phyloP scores from a whole-genome alignment of 2,113 vertebrate genomes.

The Crotalus helleri region DNA sequence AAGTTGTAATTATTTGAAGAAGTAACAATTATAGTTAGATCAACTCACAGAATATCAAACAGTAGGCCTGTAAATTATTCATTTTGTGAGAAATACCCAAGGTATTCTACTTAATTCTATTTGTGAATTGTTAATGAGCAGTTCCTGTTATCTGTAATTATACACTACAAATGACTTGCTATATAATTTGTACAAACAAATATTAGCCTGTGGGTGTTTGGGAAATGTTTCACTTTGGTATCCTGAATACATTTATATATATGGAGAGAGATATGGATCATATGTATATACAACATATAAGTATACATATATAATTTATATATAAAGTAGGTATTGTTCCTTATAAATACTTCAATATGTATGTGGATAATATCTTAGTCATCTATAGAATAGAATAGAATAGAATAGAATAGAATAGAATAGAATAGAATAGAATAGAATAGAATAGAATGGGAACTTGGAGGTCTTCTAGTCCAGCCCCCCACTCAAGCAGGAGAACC shows the following conservation, averaged over 20 bases:
- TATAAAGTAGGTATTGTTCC: not conserved
- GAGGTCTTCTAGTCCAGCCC: too few species aligned
- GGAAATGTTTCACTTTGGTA: not conserved
- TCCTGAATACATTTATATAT: not conserved
- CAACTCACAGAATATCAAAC: not conserved
- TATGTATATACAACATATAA: too few species aligned
- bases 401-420: too few species aligned
- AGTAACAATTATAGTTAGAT: not conserved
- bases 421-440: too few species aligned
- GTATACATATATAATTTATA: not conserved
- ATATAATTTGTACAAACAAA: constrained; percentile 30
- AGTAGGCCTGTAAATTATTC: constrained; percentile 23
- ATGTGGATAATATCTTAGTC: not conserved
- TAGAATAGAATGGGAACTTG: too few species aligned
- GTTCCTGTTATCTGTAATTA: constrained; percentile 15
- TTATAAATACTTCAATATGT: not conserved
- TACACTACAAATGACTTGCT: constrained; percentile 24
- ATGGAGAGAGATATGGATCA: not conserved
- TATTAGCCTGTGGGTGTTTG: constrained; percentile 9
- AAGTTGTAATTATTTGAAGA: not conserved
- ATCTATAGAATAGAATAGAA: too few species aligned
- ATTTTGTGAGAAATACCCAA: constrained; percentile 17
- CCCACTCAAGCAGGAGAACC: too few species aligned
- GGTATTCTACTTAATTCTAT: constrained; percentile 14
- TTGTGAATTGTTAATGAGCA: constrained; percentile 22